Evolutionary conservation across 64 coral and sea anemone genomes (phyloP).

Genomic region (Porites lutea): DNA sequence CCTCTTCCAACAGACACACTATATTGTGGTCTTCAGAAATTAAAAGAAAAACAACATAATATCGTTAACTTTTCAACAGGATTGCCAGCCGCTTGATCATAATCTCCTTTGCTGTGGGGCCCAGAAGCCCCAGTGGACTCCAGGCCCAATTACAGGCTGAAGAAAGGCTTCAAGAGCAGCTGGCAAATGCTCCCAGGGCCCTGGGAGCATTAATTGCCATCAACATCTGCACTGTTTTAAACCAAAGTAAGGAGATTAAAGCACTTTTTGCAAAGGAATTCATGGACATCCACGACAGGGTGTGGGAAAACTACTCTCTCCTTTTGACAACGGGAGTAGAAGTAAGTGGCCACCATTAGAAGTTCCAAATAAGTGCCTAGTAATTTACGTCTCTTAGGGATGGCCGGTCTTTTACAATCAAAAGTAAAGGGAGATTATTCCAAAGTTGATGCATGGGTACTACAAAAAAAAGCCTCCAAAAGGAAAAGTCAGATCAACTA

Average conservation of each 20-base stretch:
- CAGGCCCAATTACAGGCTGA: background rate
- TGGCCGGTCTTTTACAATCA: no score
- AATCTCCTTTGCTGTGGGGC: background rate
- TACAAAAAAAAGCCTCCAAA: background rate
- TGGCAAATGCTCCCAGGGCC: background rate
- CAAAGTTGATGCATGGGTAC: no score
- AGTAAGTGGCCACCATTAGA: background rate
- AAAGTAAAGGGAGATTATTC: no score
- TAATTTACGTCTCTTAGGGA: background rate
- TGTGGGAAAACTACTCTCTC: background rate
- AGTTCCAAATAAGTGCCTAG: no score
- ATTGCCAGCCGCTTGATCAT: background rate
- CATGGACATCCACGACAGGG: background rate
- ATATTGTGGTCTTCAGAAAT: no score
- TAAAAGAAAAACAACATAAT: no score
- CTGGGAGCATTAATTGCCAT: background rate
- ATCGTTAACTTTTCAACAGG: background rate
- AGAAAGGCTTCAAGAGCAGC: background rate
- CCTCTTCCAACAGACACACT: no score
- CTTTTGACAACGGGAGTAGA: background rate
- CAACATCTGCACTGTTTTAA: background rate
- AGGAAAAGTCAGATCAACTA: no score
- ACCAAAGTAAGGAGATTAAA: background rate
- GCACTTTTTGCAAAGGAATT: background rate
- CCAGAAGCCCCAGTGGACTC: background rate